These are phyloP conservation scores for Larimichthys crocea DNA, from an alignment of 2,113 vertebrate species.

Conservation along the genomic window DNA sequence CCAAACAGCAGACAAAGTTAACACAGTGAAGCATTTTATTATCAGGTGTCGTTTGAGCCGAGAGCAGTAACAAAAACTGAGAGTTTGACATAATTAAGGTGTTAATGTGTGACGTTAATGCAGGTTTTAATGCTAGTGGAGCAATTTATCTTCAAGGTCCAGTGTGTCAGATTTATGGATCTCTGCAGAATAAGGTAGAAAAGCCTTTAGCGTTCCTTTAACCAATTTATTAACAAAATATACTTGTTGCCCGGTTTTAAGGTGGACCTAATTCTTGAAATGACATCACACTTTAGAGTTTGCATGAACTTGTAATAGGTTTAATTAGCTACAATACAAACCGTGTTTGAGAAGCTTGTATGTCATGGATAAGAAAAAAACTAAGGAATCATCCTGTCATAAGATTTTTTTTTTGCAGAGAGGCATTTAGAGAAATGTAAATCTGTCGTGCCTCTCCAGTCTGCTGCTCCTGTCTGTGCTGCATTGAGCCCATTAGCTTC, in stretches of 20 bases:
- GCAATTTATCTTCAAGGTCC: not conserved
- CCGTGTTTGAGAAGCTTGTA: not conserved
- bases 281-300: not conserved
- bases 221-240: too few species aligned
- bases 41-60: too few species aligned
- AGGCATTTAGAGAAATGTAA: not conserved
- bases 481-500: slow-evolving; percentile 43
- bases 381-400: not conserved
- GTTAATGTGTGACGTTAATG: not conserved
- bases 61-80: too few species aligned
- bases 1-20: not conserved
- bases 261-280: too few species aligned
- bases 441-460: slow-evolving; percentile 3
- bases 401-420: not conserved
- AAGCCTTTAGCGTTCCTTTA: too few species aligned
- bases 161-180: too few species aligned
- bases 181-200: too few species aligned
- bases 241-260: too few species aligned
- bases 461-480: slow-evolving; percentile 26
- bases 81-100: too few species aligned
- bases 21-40: not conserved
- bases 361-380: not conserved
- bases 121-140: not conserved
- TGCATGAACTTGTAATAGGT: not conserved
- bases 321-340: not conserved